phyloP scores from a whole-genome alignment of 2,113 vertebrate genomes.

The Vidua chalybeata region DNA sequence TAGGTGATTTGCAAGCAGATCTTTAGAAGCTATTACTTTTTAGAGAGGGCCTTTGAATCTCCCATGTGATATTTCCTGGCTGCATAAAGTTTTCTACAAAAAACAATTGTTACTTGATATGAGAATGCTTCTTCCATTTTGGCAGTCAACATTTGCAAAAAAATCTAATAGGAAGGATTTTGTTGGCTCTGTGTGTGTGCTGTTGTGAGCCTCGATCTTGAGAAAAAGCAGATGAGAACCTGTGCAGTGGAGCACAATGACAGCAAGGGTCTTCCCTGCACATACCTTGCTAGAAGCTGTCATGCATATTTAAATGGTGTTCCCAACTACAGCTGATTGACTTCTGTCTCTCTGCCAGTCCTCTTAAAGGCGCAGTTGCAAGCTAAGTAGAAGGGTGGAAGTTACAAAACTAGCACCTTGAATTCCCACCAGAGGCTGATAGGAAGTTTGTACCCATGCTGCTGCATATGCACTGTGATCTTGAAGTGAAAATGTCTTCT shows the following conservation, averaged over 20 bases:
- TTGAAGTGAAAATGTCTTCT: neutral
- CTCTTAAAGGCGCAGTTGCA: neutral
- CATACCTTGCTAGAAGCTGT: neutral
- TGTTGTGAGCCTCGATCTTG: neutral
- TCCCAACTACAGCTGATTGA: neutral
- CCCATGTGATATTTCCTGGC: neutral
- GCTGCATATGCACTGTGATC: rapidly evolving
- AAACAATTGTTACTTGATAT: neutral
- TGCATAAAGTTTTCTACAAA: neutral
- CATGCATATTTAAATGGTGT: neutral
- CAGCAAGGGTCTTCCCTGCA: neutral
- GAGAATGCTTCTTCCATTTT: neutral
- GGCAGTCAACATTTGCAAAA: neutral
- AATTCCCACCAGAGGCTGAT: neutral
- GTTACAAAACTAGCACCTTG: neutral
- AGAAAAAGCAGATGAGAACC: neutral
- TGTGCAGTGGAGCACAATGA: neutral
- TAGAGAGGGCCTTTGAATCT: neutral
- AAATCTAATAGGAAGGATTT: neutral
- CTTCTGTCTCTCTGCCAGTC: neutral
- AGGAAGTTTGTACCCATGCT: neutral
- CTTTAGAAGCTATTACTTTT: neutral
- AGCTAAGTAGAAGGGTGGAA: neutral
- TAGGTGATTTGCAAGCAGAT: neutral
- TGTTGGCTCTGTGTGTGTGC: neutral